Evolutionary conservation across 1,140 invertebrate species (phyloP).

Genomic region (Microplitis mediator): DNA sequence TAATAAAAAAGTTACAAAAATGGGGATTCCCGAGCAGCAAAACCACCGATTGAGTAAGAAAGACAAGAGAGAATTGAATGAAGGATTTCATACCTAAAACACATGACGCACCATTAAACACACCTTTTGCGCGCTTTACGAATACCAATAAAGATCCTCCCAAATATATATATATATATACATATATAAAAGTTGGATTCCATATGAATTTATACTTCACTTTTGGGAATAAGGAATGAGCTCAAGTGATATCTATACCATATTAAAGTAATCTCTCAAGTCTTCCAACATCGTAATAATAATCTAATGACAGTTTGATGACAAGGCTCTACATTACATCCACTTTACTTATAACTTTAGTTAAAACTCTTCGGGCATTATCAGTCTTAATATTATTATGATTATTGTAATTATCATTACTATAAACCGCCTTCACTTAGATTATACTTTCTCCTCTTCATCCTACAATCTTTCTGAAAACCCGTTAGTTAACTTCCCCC

Average conservation of each 20-base stretch:
- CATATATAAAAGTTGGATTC: neutral
- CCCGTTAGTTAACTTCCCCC: too few relatives aligned
- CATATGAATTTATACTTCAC: too few relatives aligned
- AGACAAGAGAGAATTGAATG: neutral
- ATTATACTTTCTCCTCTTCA: too few relatives aligned
- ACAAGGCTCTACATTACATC: neutral
- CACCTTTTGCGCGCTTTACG: conserved; percentile 8
- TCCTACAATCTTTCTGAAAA: too few relatives aligned
- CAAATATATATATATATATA: neutral
- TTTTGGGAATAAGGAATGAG: too few relatives aligned
- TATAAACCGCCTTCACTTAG: too few relatives aligned
- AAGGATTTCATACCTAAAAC: conserved; percentile 3
- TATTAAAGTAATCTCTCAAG: conserved; percentile 13
- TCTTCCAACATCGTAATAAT: neutral
- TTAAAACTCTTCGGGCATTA: too few relatives aligned
- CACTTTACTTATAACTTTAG: too few relatives aligned
- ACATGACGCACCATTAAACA: conserved; percentile 16
- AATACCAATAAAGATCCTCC: conserved; percentile 7
- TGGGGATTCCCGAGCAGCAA: neutral
- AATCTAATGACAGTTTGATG: conserved; percentile 3
- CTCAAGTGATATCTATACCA: too few relatives aligned
- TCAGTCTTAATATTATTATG: too few relatives aligned
- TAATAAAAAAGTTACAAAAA: conserved; percentile 3
- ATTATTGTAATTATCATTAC: too few relatives aligned
- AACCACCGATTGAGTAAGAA: neutral